These are phyloP conservation scores for Rhamphomyia laevipes DNA, from an alignment of 2,888 invertebrate species.

Conservation along the genomic window DNA sequence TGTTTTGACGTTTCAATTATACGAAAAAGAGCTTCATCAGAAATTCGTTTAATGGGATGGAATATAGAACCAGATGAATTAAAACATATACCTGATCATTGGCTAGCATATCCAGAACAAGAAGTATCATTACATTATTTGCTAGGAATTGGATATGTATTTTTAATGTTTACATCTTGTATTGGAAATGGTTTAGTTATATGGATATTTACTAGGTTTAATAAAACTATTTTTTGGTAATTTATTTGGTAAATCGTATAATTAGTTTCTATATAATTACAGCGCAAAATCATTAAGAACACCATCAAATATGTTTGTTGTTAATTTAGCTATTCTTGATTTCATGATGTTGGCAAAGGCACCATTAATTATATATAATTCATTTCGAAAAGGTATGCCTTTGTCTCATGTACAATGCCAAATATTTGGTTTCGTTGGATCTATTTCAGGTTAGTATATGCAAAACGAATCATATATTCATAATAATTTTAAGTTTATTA, in stretches of 20 bases:
- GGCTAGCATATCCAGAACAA: constrained; percentile 66
- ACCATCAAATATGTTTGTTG: constrained; percentile 67
- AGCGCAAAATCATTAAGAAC: constrained; percentile 21
- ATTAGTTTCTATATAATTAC: neutral
- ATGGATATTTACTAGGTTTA: constrained; percentile 38
- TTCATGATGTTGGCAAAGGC: constrained; percentile 75
- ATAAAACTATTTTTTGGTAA: neutral
- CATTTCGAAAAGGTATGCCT: constrained; percentile 60
- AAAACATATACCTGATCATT: constrained; percentile 64
- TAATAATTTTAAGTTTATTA: too few relatives aligned
- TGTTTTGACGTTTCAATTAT: neutral
- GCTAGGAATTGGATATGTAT: constrained; percentile 60
- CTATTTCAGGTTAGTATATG: constrained; percentile 42
- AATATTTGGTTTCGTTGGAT: constrained; percentile 57
- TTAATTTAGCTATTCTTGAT: constrained; percentile 65
- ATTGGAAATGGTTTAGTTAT: constrained; percentile 75
- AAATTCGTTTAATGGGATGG: constrained; percentile 51
- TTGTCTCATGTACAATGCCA: constrained; percentile 58
- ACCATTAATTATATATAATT: constrained; percentile 69
- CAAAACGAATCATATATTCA: too few relatives aligned
- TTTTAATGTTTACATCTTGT: constrained; percentile 59
- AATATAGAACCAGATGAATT: constrained; percentile 65
- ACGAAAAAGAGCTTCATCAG: constrained; percentile 18
- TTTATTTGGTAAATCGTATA: neutral
- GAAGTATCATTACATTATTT: constrained; percentile 68